Conservation (phyloP, 1,140 invertebrate species). For the Euwallacea fornicatus region DNA sequence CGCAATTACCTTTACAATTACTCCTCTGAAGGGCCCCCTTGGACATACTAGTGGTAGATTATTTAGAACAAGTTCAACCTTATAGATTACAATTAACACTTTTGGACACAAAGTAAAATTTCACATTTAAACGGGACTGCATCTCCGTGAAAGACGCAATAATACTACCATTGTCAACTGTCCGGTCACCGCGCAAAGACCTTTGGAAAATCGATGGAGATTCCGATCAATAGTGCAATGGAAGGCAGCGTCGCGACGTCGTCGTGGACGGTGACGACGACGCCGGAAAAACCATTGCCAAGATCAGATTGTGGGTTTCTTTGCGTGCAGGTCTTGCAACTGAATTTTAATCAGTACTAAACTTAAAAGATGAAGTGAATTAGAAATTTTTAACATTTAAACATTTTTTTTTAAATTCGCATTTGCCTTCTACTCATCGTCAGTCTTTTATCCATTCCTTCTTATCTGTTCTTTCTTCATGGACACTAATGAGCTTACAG, state of each 20-base stretch:
- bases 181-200: background rate
- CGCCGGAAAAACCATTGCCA: background rate
- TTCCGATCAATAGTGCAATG: constrained; percentile 9
- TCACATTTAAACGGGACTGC: background rate
- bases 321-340: too few relatives aligned
- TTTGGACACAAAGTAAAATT: background rate
- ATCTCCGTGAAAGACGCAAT: background rate
- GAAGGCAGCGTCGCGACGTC: constrained; percentile 9
- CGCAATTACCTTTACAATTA: too few relatives aligned
- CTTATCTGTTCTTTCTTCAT: too few relatives aligned
- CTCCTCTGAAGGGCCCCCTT: background rate
- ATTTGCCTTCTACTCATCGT: too few relatives aligned
- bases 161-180: constrained; percentile 4
- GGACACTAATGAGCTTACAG: too few relatives aligned
- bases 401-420: too few relatives aligned
- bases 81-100: background rate
- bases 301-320: background rate
- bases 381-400: too few relatives aligned
- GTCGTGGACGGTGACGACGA: background rate
- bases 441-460: too few relatives aligned
- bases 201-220: background rate
- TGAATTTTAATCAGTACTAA: too few relatives aligned
- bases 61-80: background rate
- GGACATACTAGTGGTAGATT: background rate
- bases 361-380: too few relatives aligned